Evolutionary conservation across 2,888 invertebrate species (phyloP).

Genomic region (Pardosa pseudoannulata): DNA sequence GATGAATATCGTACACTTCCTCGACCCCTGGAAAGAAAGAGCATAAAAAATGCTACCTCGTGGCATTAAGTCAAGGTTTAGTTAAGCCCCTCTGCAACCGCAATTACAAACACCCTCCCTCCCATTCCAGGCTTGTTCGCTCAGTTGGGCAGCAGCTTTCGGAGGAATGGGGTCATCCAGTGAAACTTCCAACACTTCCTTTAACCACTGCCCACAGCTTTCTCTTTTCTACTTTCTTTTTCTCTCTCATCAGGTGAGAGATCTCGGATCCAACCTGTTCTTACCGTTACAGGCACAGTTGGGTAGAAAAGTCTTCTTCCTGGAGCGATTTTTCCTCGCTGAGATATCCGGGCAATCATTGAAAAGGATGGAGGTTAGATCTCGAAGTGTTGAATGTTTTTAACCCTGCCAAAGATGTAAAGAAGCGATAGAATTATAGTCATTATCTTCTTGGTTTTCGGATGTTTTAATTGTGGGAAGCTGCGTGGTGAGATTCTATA

Average conservation of each 20-base stretch:
- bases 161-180: background rate
- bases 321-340: slow-evolving; percentile 1
- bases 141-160: background rate
- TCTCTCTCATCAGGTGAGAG: slow-evolving; percentile 14
- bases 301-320: slow-evolving; percentile 7
- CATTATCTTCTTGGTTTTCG: background rate
- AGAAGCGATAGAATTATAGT: background rate
- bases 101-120: no score
- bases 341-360: background rate
- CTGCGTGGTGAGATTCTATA: background rate
- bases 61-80: no score
- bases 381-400: background rate
- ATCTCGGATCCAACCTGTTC: background rate
- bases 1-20: background rate
- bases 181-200: slow-evolving; percentile 3
- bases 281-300: slow-evolving; percentile 2
- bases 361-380: background rate
- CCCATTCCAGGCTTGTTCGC: background rate
- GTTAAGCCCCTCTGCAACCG: no score
- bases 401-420: background rate
- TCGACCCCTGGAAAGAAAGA: background rate
- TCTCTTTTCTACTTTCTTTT: slow-evolving; percentile 12
- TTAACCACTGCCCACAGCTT: slow-evolving; percentile 19
- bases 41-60: no score
- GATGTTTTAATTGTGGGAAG: background rate